Percentiles rank a stretch among this genome's conserved stretches.
phyloP scores from a whole-genome alignment of 2,888 invertebrate species.

The Trachelus troglodyta region DNA sequence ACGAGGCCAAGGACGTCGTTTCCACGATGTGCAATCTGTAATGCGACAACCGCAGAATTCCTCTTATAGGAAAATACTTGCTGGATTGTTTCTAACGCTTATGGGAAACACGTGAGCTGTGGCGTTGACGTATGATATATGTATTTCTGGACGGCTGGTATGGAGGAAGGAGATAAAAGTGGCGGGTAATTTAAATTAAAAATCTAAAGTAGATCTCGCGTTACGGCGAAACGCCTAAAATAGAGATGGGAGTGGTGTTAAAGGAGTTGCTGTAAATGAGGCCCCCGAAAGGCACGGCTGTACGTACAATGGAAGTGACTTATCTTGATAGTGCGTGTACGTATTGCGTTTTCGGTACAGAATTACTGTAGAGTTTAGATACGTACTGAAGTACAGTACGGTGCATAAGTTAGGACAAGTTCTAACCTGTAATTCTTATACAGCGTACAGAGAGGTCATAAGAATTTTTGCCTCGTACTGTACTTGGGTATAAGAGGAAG shows the following conservation, averaged over 20 bases:
- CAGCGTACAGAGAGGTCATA: not conserved
- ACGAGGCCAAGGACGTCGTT: not conserved
- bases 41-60: not conserved
- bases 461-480: not conserved
- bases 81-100: not conserved
- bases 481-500: not conserved
- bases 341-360: not conserved
- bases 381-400: not conserved
- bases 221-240: not conserved
- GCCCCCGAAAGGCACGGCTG: not conserved
- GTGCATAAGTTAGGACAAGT: not conserved
- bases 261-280: not conserved
- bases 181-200: not conserved
- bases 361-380: not conserved
- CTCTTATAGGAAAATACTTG: not conserved
- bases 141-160: not conserved
- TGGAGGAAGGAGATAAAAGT: not conserved
- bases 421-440: not conserved
- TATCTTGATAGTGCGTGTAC: not conserved
- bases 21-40: not conserved
- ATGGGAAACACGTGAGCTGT: not conserved
- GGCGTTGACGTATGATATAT: not conserved
- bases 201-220: not conserved
- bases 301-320: not conserved
- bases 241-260: not conserved